Base-by-base conservation (phyloP, 2,888 invertebrate genomes). In the Pseudococcus jackbeardsleyi region DNA sequence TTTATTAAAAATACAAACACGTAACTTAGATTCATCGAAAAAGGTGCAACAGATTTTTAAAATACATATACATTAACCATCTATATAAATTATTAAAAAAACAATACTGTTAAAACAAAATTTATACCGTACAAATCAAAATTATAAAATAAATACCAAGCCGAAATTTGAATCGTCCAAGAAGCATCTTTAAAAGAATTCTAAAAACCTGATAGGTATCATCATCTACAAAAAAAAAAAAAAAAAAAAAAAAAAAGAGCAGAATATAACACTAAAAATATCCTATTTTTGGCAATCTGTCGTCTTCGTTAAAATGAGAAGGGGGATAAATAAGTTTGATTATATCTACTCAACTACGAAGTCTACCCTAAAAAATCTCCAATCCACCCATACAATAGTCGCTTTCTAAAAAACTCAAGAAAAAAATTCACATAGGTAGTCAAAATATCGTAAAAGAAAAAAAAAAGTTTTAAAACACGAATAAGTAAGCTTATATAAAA, bases 11-110 rank as follows among this genome's bases (percentile, higher is more conserved):
- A 79, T 79, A 79, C 79, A 79, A 79, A 79, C 79, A 79, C 26
- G 26, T 33, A 79, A 42, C 79, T 79, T 79, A 79, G 42, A 79
- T 39, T 79, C 39, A 42, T 72, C 42, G 79, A 79, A 79, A 79
- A 79, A 72, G n/a, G 79, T 79, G 79, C 79, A 79, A 79, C 79
- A 79, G 79, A 79, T n/a, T 72, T 42, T 79, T 42, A 79, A 79
- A 33, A 33, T 33, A 33, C 26, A 33, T 33, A 42, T 79, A 79
- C 42, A 79, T 79, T 79, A 79, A 79, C 79, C 79, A 42, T 79
- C 79, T 79, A 79, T 11, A 79, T 42, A 79, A 59, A 42, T 79
- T n/a, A 39, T 79, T 19, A n/a, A 79, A 79, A 79, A 46, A 79
- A 79, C 79, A 79, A 79, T 79, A 79, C 79, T 79, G 79, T 42